A percentile compares a stretch with the other conserved stretches of the same genome.
Conservation (phyloP, 2,797 vertebrate species). For the Odontamblyopus lacepedii region DNA sequence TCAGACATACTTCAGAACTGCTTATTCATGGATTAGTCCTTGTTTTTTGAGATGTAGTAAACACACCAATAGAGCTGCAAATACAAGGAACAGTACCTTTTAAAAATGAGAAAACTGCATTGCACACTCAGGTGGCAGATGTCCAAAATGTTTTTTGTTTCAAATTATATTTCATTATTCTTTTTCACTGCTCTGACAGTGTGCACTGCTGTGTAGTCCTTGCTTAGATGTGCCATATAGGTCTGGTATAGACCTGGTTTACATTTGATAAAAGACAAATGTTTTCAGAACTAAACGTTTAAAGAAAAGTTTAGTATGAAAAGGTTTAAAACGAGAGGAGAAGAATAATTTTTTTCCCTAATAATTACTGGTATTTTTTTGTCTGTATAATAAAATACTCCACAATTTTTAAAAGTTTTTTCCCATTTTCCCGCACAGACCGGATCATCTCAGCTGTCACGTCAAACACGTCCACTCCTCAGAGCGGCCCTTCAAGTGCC, state of each 20-base stretch:
- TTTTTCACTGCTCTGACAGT: too few relatives aligned
- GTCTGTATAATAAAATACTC: neutral
- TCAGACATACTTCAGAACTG: neutral
- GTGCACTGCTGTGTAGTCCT: neutral
- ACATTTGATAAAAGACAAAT: neutral
- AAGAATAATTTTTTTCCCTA: neutral
- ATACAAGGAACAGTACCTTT: too few relatives aligned
- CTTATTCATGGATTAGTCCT: neutral
- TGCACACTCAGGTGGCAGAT: too few relatives aligned
- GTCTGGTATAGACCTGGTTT: neutral
- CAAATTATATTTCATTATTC: too few relatives aligned
- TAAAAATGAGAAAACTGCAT: too few relatives aligned
- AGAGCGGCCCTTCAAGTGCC: conserved; percentile 99
- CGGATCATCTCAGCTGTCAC: conserved; percentile 98
- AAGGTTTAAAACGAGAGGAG: neutral
- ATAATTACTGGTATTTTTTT: neutral
- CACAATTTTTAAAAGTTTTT: neutral
- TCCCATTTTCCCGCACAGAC: conserved; percentile 74
- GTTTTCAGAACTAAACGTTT: neutral
- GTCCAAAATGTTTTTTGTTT: too few relatives aligned
- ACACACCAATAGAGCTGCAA: too few relatives aligned
- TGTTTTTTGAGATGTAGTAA: too few relatives aligned
- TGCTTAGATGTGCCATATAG: neutral
- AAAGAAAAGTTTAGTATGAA: neutral
- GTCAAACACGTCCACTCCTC: conserved; percentile 98